Conservation (phyloP, 2,797 vertebrate species). For the Columba guinea region DNA sequence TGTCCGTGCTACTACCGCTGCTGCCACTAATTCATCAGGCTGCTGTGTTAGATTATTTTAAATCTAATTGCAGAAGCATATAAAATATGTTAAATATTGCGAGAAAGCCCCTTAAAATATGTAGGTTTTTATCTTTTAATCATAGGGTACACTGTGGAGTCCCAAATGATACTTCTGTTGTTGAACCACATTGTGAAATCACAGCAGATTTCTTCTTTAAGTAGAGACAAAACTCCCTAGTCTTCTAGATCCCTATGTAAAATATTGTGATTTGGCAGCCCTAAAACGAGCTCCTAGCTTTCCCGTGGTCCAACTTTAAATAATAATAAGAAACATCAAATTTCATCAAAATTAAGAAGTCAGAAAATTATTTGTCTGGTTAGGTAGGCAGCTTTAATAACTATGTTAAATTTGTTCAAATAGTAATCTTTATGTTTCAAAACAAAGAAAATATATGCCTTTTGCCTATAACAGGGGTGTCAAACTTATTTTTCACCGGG, state of each 20-base stretch:
- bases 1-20: neutral
- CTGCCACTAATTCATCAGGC: neutral
- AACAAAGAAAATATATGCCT: neutral
- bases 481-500: no score
- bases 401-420: neutral
- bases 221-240: neutral
- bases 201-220: neutral
- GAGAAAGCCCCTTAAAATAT: neutral
- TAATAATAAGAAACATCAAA: neutral
- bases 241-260: neutral
- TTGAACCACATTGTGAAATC: neutral
- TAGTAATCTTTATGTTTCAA: neutral
- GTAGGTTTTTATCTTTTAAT: neutral
- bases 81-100: neutral
- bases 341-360: neutral
- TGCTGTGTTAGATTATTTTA: neutral
- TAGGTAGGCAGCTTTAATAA: neutral
- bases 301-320: neutral
- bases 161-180: neutral
- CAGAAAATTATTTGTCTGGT: neutral
- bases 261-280: neutral
- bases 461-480: neutral
- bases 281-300: neutral
- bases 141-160: neutral
- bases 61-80: neutral